Evolutionary conservation across 2,113 vertebrate species (phyloP), one percentile per base, ranked within the genome.

Genomic region (Dinomys branickii): DNA sequence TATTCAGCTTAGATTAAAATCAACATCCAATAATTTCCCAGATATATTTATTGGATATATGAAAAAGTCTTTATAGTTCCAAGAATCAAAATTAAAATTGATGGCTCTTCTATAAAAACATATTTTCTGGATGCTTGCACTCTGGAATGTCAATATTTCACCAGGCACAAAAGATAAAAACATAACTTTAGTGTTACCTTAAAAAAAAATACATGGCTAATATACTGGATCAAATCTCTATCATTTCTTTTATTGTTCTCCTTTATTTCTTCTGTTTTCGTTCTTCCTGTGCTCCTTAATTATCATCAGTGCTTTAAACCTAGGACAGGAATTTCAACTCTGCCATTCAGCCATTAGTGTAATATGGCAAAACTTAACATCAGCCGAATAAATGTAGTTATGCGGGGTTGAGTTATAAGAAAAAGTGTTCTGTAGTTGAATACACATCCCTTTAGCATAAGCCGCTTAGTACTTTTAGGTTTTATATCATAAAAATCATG

Each of bases 401-500:
- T 11, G 2, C 22, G 82, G 65, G 61, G 19, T 17, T 67, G 63
- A 71, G 75, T 84, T 90, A 33, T 33, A 85, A 78, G 77, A 83
- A 35, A 90, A 50, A 38, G 30, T 75, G 35, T 86, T 52, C 90
- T 58, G 3, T 63, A 38, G 24, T 61, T 17, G 50, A 81, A 11
- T 30, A 58, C 38, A 35, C 69, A 90, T n/a, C 93, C 86, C 5
- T 91, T 26, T 83, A 58, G 6, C 56, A n/a, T 92, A 85, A 59
- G 71, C 19, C 35, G n/a, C 73, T 92, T 38, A 63, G 26, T 75
- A 73, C 63, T 63, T 13, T 75, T 7, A 3, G 96, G 20, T 94
- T 92, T 97, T 65, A 95, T 94, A 95, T 94, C 59, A 63, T 97
- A 97, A 93, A 98, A 97, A 95, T 94, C 88, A 96, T 97, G 98